Base-by-base conservation (phyloP, 2,888 invertebrate species). In the Vanessa cardui region DNA sequence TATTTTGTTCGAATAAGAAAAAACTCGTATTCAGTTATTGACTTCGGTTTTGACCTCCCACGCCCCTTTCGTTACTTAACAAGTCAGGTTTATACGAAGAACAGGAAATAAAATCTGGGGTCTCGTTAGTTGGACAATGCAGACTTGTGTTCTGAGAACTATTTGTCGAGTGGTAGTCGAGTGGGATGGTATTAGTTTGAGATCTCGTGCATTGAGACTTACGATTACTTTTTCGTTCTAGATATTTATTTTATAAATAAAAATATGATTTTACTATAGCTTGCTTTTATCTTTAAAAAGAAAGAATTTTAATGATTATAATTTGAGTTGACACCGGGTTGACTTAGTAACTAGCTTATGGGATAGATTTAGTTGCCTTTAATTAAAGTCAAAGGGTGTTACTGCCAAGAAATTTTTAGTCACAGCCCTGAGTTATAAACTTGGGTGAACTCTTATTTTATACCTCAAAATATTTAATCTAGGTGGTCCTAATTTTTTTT, bases 1-100 rank as follows among this genome's bases (percentile, higher is more conserved):
- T 80, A 80, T 80, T 83, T 86, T 85, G 83, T 83, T 83, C 80
- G 80, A 80, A 83, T 86, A 76, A 75, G 78, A 78, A 79, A 81
- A 82, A 80, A 69, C 45, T 56, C 60, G 12, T 44, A 33, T 54
- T 62, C 60, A 61, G 49, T 49, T 44, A 60, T 63, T 64, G 56
- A 50, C 56, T 33, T 39, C 44, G 18, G 26, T 33, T 44, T 46
- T 59, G 66, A 50, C 49, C 63, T 61, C 49, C 45, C 56, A 44
- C 47, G 20, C 12, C 56, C 18, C 50, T 44, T 46, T 46, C 21
- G 54, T 65, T 58, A 33, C 52, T 58, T 21, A 26, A 58, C 31
- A 45, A 50, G 33, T 46, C 16, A 44, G 44, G 21, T 52, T 62
- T 59, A 39, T 26, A 33, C 47, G 5, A 46, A 16, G 52, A 46